A percentile compares a stretch with the other conserved stretches of the same genome.
Conservation (phyloP, 30 jellyfish, hydroid and myxozoan genomes). For the Turritopsis rubra region DNA sequence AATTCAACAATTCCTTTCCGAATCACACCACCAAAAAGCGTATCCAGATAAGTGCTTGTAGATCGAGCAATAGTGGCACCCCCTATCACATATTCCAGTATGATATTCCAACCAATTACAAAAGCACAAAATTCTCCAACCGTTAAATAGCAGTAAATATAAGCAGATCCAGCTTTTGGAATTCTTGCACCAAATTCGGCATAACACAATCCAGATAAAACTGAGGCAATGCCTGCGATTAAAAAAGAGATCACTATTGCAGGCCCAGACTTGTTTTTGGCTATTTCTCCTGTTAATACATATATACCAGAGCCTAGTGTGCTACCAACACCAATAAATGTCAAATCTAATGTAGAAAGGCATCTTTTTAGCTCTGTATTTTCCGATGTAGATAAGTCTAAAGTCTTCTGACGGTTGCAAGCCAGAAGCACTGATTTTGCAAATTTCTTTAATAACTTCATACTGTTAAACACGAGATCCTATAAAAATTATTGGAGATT, state of each 20-base stretch:
- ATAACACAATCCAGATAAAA: conserved; percentile 80
- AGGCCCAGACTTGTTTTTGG: conserved; percentile 91
- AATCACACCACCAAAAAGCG: conserved; percentile 26
- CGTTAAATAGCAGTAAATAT: conserved; percentile 63
- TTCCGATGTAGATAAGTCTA: neutral
- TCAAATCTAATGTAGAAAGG: conserved; percentile 69
- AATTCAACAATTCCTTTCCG: conserved; percentile 34
- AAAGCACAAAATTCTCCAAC: conserved; percentile 91
- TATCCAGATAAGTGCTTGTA: conserved; percentile 42
- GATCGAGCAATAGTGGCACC: conserved; percentile 77
- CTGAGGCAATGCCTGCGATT: conserved; percentile 87
- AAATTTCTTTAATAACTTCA: neutral
- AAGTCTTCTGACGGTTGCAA: neutral
- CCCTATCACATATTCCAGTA: conserved; percentile 79
- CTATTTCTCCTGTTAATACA: conserved; percentile 86
- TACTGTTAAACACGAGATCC: neutral
- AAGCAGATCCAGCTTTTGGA: conserved; percentile 96
- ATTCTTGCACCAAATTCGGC: conserved; percentile 94
- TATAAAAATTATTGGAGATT: too few species aligned
- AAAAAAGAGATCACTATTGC: conserved; percentile 79
- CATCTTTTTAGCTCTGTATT: conserved; percentile 67
- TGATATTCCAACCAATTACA: conserved; percentile 84
- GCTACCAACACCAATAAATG: conserved; percentile 90
- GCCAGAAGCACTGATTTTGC: neutral
- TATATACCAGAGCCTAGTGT: conserved; percentile 93